Conservation (phyloP, 1,140 invertebrate species). For the Matsumurasca onukii region DNA sequence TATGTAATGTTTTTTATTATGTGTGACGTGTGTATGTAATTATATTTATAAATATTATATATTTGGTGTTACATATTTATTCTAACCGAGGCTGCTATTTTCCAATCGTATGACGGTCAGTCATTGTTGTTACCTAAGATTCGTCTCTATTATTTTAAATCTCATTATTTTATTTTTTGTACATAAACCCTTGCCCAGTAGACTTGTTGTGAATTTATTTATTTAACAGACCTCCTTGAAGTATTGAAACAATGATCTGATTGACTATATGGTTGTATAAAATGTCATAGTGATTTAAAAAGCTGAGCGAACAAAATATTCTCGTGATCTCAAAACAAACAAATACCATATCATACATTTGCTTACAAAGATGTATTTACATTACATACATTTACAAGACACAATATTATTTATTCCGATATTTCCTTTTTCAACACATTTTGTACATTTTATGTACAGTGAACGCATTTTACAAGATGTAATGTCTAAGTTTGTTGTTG, state of each 20-base stretch:
- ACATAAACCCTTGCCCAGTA: not conserved
- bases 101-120: not conserved
- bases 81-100: constrained; percentile 13
- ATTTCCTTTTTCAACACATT: too few species aligned
- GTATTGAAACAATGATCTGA: not conserved
- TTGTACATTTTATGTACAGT: too few species aligned
- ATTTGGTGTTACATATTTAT: constrained; percentile 33
- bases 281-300: too few species aligned
- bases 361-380: too few species aligned
- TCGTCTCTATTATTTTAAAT: constrained; percentile 14
- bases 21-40: constrained; percentile 30
- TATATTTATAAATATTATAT: constrained; percentile 33
- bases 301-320: too few species aligned
- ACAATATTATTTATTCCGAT: too few species aligned
- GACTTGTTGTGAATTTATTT: constrained; percentile 9
- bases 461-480: too few species aligned
- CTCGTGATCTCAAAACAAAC: too few species aligned
- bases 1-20: constrained; percentile 28
- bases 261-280: not conserved
- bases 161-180: not conserved
- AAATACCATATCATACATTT: too few species aligned
- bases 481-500: too few species aligned
- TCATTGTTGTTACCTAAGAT: constrained; percentile 10
- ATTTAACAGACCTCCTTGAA: not conserved
- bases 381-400: too few species aligned